phyloP scores from a whole-genome alignment of 2,888 invertebrate species.

The Melanophora roralis region DNA sequence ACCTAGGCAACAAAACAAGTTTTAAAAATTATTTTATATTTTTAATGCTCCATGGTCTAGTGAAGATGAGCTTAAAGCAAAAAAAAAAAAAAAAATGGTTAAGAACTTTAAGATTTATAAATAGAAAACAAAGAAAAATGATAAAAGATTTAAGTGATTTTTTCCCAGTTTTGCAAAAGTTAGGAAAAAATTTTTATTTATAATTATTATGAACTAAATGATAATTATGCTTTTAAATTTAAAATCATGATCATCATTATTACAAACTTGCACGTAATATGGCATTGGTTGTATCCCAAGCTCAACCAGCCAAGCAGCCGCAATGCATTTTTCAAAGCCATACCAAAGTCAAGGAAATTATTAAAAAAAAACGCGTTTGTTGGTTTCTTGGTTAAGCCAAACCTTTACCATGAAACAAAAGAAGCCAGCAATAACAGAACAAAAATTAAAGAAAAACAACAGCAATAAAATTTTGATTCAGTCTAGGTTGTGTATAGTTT shows the following conservation, averaged over 20 bases:
- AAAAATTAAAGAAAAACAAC: neutral
- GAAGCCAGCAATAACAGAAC: slow-evolving; percentile 10
- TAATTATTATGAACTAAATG: slow-evolving; percentile 18
- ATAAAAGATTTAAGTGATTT: neutral
- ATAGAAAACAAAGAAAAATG: slow-evolving; percentile 13
- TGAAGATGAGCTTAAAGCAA: slow-evolving; percentile 55
- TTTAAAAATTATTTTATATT: slow-evolving; percentile 49
- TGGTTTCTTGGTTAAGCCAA: slow-evolving; percentile 45
- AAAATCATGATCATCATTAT: slow-evolving; percentile 12
- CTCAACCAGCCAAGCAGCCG: slow-evolving; percentile 29
- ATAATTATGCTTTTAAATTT: slow-evolving; percentile 25
- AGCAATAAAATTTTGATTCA: slow-evolving; percentile 28
- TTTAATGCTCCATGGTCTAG: slow-evolving; percentile 62
- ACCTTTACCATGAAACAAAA: slow-evolving; percentile 58
- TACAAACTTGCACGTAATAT: slow-evolving; percentile 40
- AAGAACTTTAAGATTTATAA: slow-evolving; percentile 18
- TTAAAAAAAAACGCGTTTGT: slow-evolving; percentile 50
- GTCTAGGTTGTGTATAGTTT: slow-evolving; percentile 29
- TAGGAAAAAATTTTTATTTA: slow-evolving; percentile 31
- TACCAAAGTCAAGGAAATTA: slow-evolving; percentile 64
- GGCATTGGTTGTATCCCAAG: slow-evolving; percentile 46
- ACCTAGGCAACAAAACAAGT: slow-evolving; percentile 47
- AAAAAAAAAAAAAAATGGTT: neutral
- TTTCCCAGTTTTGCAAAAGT: neutral
- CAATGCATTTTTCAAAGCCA: slow-evolving; percentile 62